Conservation (phyloP, 1,140 invertebrate genomes). For the Diorhabda carinulata region DNA sequence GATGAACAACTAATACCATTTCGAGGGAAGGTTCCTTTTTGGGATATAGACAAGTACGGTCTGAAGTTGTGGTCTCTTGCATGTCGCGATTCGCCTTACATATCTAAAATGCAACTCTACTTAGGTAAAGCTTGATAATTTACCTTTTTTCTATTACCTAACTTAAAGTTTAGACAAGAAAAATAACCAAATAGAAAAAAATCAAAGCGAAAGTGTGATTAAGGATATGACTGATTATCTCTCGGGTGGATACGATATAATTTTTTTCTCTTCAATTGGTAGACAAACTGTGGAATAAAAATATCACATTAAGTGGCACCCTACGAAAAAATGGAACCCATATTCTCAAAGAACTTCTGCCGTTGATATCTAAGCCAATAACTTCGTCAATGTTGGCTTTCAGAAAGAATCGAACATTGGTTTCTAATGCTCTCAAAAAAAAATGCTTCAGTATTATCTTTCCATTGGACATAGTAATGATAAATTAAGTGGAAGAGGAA, state of each 20-base stretch:
- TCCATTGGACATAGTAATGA: too few relatives aligned
- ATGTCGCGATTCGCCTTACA: neutral
- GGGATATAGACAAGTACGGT: constrained; percentile 15
- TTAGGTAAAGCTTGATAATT: neutral
- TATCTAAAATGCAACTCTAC: neutral
- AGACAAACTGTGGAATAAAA: neutral
- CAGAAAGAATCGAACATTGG: neutral
- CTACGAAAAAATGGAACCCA: neutral
- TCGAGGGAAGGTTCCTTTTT: constrained; percentile 12
- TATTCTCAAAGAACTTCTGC: neutral
- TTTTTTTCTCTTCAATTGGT: neutral
- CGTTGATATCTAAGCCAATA: neutral
- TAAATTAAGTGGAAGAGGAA: too few relatives aligned
- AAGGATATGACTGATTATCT: neutral
- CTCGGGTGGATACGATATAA: neutral
- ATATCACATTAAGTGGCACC: neutral
- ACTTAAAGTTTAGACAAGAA: neutral
- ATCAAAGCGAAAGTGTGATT: neutral
- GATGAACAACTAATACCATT: constrained; percentile 11
- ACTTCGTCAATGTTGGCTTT: neutral
- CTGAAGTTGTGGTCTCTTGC: neutral
- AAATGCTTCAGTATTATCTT: neutral
- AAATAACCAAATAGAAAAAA: neutral
- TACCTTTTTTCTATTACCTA: neutral
- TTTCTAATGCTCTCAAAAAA: neutral